Conservation (phyloP, 1,140 invertebrate species). For the Drosophila seguyi region DNA sequence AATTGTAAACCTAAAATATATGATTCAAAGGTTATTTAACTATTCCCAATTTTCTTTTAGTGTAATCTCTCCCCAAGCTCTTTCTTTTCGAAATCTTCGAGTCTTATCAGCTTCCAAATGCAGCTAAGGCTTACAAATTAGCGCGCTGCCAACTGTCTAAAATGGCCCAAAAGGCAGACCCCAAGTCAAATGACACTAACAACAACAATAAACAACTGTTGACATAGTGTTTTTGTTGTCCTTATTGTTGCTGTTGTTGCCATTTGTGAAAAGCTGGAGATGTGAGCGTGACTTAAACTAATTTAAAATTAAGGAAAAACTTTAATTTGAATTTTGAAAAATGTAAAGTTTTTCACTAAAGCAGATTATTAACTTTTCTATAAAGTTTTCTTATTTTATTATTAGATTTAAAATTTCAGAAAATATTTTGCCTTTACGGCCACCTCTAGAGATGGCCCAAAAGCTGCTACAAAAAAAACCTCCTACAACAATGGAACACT, state of each 20-base stretch:
- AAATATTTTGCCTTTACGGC: neutral
- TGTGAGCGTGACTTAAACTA: constrained; percentile 19
- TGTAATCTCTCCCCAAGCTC: constrained; percentile 2
- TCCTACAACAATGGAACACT: constrained; percentile 81
- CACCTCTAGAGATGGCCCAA: constrained; percentile 17
- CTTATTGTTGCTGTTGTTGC: constrained; percentile 46
- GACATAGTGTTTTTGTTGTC: constrained; percentile 69
- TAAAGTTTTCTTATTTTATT: neutral
- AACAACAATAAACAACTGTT: constrained; percentile 83
- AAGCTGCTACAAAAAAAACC: constrained; percentile 6
- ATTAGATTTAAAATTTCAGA: too few relatives aligned
- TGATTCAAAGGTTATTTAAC: neutral
- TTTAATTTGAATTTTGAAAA: neutral
- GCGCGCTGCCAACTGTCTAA: constrained; percentile 80
- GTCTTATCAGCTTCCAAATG: constrained; percentile 78
- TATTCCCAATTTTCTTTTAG: neutral
- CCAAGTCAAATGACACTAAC: constrained; percentile 83
- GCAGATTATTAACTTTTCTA: too few relatives aligned
- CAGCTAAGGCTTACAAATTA: constrained; percentile 79
- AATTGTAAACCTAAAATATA: neutral
- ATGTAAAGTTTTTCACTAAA: neutral
- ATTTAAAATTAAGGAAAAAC: neutral
- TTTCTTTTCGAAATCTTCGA: constrained; percentile 56
- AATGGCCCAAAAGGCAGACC: constrained; percentile 74
- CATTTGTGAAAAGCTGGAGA: constrained; percentile 19